phyloP scores from a whole-genome alignment of 2,113 vertebrate species.

The Agapornis roseicollis region DNA sequence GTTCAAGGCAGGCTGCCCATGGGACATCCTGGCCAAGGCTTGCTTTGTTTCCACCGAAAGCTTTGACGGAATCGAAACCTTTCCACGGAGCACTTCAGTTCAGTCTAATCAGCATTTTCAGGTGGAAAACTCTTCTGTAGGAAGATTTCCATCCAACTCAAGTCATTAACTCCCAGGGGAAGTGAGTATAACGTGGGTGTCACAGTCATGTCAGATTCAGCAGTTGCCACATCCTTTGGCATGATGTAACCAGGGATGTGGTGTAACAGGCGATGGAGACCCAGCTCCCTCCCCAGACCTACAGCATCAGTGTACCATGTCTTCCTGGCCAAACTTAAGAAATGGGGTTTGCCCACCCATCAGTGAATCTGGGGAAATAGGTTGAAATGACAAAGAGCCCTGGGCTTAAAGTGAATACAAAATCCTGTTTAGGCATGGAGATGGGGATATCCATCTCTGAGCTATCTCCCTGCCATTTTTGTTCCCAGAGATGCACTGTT shows the following conservation, averaged over 20 bases:
- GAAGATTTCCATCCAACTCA: neutral
- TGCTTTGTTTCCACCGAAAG: conserved; percentile 1
- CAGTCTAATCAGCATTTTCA: neutral
- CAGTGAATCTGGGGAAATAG: neutral
- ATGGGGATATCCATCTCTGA: neutral
- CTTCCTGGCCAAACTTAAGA: neutral
- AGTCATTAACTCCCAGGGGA: neutral
- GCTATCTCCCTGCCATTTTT: neutral
- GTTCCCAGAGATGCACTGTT: neutral
- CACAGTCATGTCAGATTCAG: neutral
- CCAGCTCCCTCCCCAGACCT: neutral
- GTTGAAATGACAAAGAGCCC: neutral
- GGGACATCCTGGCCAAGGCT: neutral
- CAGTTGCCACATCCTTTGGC: conserved; percentile 12
- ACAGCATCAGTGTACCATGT: fast-evolving
- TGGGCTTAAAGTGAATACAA: neutral
- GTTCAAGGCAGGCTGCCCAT: neutral
- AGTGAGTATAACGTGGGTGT: conserved; percentile 1
- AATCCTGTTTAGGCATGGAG: neutral
- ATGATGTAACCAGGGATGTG: neutral
- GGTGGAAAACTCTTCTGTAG: conserved; percentile 23
- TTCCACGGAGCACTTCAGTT: neutral
- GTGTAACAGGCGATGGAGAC: neutral
- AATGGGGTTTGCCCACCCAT: fast-evolving
- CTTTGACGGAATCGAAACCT: neutral